Conservation (phyloP, 2,113 vertebrate genomes). For the Hydrochoerus hydrochaeris region DNA sequence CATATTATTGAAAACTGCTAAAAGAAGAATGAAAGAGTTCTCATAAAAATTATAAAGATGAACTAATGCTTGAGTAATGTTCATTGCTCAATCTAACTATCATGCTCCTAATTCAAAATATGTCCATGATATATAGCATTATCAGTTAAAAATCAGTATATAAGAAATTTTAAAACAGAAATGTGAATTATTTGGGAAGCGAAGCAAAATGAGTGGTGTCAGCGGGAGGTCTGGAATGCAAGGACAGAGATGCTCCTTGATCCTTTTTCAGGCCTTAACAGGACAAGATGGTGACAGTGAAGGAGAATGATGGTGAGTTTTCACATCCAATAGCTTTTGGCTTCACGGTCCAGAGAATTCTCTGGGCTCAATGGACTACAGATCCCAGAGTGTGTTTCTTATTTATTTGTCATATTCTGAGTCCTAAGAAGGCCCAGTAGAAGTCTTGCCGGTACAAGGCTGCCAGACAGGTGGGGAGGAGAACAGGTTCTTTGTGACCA, state of each 20-base stretch:
- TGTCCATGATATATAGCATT: not conserved
- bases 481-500: rapidly evolving
- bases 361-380: not conserved
- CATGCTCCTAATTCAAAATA: not conserved
- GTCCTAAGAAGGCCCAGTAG: not conserved
- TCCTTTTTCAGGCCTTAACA: not conserved
- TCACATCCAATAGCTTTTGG: not conserved
- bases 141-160: not conserved
- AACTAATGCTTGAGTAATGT: not conserved
- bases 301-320: not conserved
- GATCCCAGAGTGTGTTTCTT: not conserved
- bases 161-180: not conserved
- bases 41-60: not conserved
- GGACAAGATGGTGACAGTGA: no score
- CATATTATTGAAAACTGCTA: not conserved
- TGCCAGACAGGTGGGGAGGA: no score
- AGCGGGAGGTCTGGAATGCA: not conserved
- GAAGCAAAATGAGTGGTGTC: not conserved
- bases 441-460: not conserved
- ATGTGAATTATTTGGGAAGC: not conserved
- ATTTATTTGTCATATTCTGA: not conserved
- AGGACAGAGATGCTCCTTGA: rapidly evolving
- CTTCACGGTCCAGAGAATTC: not conserved
- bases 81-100: not conserved
- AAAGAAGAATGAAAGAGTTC: not conserved